Evolutionary conservation across 2,797 vertebrate genomes (phyloP).

Genomic region (Danio tinwini): DNA sequence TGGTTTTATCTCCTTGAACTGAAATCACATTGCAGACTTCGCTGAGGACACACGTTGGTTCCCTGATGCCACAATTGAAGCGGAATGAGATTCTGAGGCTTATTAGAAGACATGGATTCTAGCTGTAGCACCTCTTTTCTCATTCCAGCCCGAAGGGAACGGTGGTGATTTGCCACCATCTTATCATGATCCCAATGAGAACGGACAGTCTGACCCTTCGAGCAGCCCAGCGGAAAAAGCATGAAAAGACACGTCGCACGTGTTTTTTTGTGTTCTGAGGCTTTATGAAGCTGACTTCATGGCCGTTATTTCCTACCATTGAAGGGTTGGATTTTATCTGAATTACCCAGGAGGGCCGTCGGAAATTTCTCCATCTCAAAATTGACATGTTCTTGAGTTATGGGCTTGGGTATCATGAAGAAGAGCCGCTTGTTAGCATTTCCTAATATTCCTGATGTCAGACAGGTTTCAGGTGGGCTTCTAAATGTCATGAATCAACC

Average conservation of each 20-base stretch:
- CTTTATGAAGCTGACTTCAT: constrained; percentile 37
- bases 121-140: constrained; percentile 60
- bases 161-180: constrained; percentile 61
- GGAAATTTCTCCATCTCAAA: constrained; percentile 3
- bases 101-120: constrained; percentile 65
- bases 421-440: constrained; percentile 23
- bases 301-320: constrained; percentile 39
- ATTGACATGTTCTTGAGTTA: constrained; percentile 30
- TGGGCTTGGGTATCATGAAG: neutral
- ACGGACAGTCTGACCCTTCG: constrained; percentile 60
- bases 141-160: constrained; percentile 58
- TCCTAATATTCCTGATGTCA: constrained; percentile 28
- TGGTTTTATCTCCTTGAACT: constrained; percentile 41
- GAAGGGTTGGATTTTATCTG: constrained; percentile 35
- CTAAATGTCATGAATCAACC: constrained; percentile 7
- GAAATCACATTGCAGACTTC: constrained; percentile 54
- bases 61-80: constrained; percentile 62
- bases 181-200: constrained; percentile 40
- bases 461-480: neutral
- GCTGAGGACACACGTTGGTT: constrained; percentile 46
- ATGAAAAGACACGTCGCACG: constrained; percentile 52
- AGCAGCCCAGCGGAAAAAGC: constrained; percentile 63
- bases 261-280: constrained; percentile 39
- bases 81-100: constrained; percentile 66
- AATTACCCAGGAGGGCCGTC: constrained; percentile 31